Percentiles rank a stretch among this genome's conserved stretches.
These are phyloP conservation scores for Ostrea denselamellosa DNA, from an alignment of 1,140 invertebrate species.

Conservation along the genomic window DNA sequence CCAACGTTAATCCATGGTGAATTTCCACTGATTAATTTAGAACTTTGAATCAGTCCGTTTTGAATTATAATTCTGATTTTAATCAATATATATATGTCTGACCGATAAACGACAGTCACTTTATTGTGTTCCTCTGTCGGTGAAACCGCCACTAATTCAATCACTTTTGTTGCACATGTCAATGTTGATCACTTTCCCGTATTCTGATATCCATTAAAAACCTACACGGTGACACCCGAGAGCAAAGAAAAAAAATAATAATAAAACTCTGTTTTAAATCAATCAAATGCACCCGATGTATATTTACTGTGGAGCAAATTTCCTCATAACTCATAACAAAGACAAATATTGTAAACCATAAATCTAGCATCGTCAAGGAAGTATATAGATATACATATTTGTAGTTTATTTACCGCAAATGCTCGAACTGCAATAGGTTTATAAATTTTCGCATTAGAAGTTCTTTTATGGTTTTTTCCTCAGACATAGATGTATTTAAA, in stretches of 20 bases:
- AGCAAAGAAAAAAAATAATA: neutral
- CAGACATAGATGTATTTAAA: neutral
- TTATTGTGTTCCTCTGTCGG: neutral
- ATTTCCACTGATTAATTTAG: too few species aligned
- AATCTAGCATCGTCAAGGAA: neutral
- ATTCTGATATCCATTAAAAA: neutral
- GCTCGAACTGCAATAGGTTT: neutral
- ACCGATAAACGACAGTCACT: neutral
- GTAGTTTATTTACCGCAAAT: neutral
- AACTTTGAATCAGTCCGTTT: neutral
- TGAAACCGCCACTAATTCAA: neutral
- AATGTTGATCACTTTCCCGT: neutral
- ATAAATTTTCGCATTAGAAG: neutral
- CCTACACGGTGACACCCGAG: conserved; percentile 3
- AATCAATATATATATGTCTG: neutral
- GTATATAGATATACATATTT: neutral
- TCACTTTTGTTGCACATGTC: neutral
- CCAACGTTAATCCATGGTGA: too few species aligned
- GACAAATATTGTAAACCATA: neutral
- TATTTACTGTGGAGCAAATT: neutral
- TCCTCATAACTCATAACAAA: neutral
- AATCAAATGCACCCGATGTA: neutral
- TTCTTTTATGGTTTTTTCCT: neutral
- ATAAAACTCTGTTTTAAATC: neutral
- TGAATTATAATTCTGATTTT: neutral